Conservation (phyloP, 2,797 vertebrate species). For the Smutsia temminckii region DNA sequence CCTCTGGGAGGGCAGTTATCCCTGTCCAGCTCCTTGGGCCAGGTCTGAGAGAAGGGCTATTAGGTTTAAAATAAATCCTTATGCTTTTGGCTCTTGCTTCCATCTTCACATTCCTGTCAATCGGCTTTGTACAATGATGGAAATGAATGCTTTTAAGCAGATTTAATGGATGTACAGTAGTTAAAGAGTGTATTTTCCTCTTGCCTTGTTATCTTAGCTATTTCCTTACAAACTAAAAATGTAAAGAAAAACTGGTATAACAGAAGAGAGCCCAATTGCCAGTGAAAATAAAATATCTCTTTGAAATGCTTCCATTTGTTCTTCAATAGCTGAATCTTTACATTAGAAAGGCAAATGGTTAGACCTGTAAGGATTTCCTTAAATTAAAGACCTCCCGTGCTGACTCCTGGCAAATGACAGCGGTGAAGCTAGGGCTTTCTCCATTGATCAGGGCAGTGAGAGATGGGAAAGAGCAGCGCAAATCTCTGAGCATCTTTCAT, state of each 20-base stretch:
- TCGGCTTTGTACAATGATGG: constrained; percentile 37
- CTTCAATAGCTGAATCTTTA: neutral
- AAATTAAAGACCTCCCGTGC: neutral
- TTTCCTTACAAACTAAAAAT: constrained; percentile 49
- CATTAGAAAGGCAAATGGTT: neutral
- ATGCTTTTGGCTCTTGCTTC: neutral
- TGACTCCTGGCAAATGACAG: neutral
- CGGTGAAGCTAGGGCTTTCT: neutral
- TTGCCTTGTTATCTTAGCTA: constrained; percentile 38
- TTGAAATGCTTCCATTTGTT: constrained; percentile 3
- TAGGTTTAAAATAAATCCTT: constrained; percentile 38
- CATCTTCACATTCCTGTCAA: neutral
- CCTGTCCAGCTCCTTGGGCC: neutral
- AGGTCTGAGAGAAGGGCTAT: neutral
- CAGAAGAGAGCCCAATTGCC: constrained; percentile 8
- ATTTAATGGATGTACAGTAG: constrained; percentile 20
- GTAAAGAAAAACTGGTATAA: neutral
- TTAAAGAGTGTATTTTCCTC: constrained; percentile 36
- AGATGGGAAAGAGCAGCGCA: neutral
- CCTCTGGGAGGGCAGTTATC: neutral
- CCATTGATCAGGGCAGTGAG: neutral
- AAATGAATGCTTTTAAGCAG: constrained; percentile 10
- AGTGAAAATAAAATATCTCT: neutral
- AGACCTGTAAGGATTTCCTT: neutral
- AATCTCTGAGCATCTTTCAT: neutral